A percentile compares a stretch with the other conserved stretches of the same genome.
phyloP scores from a whole-genome alignment of 2,113 vertebrate species.

The Dermatemys mawii region DNA sequence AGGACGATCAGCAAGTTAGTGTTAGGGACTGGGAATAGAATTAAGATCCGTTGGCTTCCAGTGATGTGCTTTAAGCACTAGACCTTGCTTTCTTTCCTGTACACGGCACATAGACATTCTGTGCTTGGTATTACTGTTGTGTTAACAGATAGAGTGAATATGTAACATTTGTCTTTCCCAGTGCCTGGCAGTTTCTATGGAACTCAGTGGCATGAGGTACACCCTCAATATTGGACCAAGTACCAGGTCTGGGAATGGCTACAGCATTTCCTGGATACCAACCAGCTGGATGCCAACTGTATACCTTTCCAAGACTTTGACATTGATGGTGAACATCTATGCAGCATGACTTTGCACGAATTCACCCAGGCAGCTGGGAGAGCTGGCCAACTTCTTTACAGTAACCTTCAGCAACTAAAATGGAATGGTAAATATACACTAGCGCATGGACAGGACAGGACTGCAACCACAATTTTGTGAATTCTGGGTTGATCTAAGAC shows the following conservation, averaged over 20 bases:
- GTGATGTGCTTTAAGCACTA: not conserved
- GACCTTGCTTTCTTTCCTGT: not conserved
- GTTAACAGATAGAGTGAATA: not conserved
- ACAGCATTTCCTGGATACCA: conserved; percentile 94
- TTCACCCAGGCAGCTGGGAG: conserved; percentile 90
- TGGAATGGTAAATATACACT: conserved; percentile 84
- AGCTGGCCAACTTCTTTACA: conserved; percentile 90
- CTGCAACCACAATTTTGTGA: rapidly evolving
- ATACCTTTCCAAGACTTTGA: conserved; percentile 97
- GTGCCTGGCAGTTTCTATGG: conserved; percentile 82
- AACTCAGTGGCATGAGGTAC: conserved; percentile 89
- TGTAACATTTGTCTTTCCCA: conserved; percentile 47
- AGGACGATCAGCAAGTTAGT: not conserved
- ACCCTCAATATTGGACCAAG: conserved; percentile 95
- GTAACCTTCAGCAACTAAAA: conserved; percentile 91
- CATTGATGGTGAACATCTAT: conserved; percentile 91
- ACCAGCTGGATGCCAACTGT: conserved; percentile 92
- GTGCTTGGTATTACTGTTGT: not conserved
- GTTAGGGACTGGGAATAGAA: not conserved
- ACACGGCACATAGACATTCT: rapidly evolving
- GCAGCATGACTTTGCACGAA: conserved; percentile 91
- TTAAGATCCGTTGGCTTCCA: not conserved
- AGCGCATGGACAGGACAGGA: not conserved
- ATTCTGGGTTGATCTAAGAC: conserved; percentile 8
- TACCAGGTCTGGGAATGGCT: conserved; percentile 99